Evolutionary conservation across 2,888 invertebrate species (phyloP), one percentile per base, ranked within the genome.

Genomic region (Andricus curvator): DNA sequence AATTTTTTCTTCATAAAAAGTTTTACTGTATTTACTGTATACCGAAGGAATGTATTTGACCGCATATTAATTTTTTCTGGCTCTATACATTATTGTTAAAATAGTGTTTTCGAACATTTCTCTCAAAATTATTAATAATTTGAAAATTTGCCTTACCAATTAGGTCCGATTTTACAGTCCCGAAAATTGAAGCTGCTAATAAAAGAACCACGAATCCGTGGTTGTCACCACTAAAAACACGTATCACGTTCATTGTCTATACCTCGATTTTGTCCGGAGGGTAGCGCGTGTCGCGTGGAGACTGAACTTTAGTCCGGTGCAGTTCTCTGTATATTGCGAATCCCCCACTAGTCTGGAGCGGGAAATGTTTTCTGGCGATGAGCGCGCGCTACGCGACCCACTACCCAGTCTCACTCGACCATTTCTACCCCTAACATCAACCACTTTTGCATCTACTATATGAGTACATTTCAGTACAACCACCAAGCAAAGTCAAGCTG

Each of bases 171-270:
- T 51, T 74, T 20, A 74, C 33, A 17, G 29, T 74, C n/a, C 74
- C 51, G 29, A 74, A n/a, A 74, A 74, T 56, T 17, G 56, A 51
- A 56, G 74, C 13, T 29, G 51, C 20, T 11, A 74, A 51, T 56
- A 74, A 51, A 74, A 74, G 56, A 74, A 74, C 29, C 33, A 74
- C 74, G 51, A 74, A 56, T 13, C n/a, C n/a, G 56, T 29, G 51
- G 29, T 56, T 74, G n/a, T n/a, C 51, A 74, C 29, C 74, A 74
- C 74, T 74, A 56, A 74, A 74, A 74, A 74, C 74, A 74, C 74
- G 74, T 74, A 74, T 29, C 51, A 56, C 48, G 33, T 74, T 74
- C 48, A 74, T 74, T 51, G 25, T 29, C 17, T 17, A 9, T 20
- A 17, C 15, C 48, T 29, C 9, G n/a, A 56, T 2, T 74, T 51